Base-by-base conservation (phyloP, 2,888 invertebrate genomes). In the Ecdyonurus torrentis region DNA sequence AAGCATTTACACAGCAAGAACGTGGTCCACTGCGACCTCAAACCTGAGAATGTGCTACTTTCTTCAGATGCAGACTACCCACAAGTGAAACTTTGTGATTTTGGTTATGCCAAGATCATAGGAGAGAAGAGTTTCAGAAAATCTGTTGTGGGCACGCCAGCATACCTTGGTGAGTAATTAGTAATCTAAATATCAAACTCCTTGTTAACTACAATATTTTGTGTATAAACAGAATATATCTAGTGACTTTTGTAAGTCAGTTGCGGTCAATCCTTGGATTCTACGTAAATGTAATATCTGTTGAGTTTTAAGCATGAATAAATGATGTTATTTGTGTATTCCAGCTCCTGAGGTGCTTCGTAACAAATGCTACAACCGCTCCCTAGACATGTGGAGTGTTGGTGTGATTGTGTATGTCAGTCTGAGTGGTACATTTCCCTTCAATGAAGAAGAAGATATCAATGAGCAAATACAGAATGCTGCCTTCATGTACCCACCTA, bases 381-480 rank as follows among this genome's bases (percentile, higher is more conserved):
- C 97, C 0, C 78, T 99, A 71, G 99, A 99, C 77, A 99, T 99
- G 98, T 99, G 98, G 99, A 96, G 95, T 71, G 97, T 98, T 61
- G 99, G 99, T 25, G 99, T 99, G 1, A 98, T 99, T 70, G 89
- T 99, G 67, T 99, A 99, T 77, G 99, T 99, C 61, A 96, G 96
- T 66, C 80, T 99, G 59, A 96, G 96, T 70, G 99, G 98, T 66
- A 99, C 98, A 0, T 99, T 99, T 78, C 98, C 98, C 37, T 99
- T 99, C 78, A 99, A 99, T 77, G 99, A 99, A 78, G 98, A 99
- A 76, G 98, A 99, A 78, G 99, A 99, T 75, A 99, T 99, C 72
- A 91, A 95, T 76, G 98, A 98, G 76, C 99, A 99, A 79, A 99
- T 99, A 68, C 96, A 98, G 78, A 99, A 99, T 79, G 98, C 98